Conservation (phyloP, 1,140 invertebrate genomes). For the Asobara japonica region DNA sequence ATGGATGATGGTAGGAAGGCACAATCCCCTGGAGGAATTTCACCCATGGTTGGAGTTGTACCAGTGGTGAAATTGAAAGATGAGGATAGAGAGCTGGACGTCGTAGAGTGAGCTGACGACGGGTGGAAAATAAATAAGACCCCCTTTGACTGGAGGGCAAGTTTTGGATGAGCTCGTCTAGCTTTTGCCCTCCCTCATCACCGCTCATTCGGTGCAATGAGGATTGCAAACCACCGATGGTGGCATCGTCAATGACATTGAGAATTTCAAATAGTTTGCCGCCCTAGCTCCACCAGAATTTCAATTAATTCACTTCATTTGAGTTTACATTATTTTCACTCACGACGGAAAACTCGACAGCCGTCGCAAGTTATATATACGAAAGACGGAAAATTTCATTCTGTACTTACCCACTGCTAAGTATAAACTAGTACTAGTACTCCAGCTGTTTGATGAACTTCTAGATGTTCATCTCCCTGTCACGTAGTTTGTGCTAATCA, state of each 20-base stretch:
- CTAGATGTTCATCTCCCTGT: conserved; percentile 5
- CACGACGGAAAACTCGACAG: not conserved
- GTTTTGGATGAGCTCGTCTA: conserved; percentile 13
- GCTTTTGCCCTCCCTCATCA: not conserved
- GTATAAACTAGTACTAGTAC: not conserved
- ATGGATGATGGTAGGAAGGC: conserved; percentile 35
- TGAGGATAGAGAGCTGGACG: not conserved
- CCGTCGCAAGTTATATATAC: too few relatives aligned
- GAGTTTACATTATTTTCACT: not conserved
- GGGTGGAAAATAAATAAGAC: conserved; percentile 51
- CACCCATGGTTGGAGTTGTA: conserved; percentile 60
- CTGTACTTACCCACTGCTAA: not conserved
- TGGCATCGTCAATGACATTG: not conserved
- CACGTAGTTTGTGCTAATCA: not conserved
- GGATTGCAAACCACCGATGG: not conserved
- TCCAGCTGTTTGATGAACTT: conserved; percentile 15
- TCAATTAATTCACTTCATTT: conserved; percentile 18
- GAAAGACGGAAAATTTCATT: not conserved
- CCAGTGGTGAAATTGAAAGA: conserved; percentile 32
- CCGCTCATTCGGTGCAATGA: not conserved
- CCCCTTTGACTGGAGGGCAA: conserved; percentile 35
- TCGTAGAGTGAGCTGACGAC: not conserved
- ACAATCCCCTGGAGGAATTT: conserved; percentile 62
- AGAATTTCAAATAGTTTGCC: not conserved
- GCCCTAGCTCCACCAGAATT: not conserved